Percentiles rank a stretch among this genome's conserved stretches.
These are phyloP conservation scores for Pristionchus arcanus DNA, from an alignment of 2,888 invertebrate genomes.

Conservation along the genomic window DNA sequence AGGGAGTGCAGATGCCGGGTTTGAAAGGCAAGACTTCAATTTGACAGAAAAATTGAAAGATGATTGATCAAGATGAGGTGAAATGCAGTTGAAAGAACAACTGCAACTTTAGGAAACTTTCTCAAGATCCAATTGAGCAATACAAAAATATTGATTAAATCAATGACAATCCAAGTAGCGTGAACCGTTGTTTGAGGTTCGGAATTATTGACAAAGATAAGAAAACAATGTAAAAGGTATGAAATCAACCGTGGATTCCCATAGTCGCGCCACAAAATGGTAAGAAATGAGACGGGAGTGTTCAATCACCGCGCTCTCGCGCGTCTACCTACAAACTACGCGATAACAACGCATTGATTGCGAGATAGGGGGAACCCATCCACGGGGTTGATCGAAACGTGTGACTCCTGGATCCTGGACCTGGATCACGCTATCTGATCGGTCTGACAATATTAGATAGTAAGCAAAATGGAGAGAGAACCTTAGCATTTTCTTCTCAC, in stretches of 20 bases:
- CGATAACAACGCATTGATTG: conserved; percentile 25
- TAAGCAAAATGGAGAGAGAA: neutral
- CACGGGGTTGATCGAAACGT: neutral
- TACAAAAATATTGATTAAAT: no score
- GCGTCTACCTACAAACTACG: conserved; percentile 38
- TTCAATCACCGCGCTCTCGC: neutral
- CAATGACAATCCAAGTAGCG: no score
- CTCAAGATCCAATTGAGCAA: no score
- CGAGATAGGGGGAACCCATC: conserved; percentile 9
- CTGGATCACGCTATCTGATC: neutral
- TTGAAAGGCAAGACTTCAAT: no score
- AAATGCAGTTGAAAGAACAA: no score
- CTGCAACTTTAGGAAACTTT: no score
- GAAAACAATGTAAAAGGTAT: neutral
- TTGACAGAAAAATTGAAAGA: no score
- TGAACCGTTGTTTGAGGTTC: no score
- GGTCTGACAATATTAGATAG: neutral
- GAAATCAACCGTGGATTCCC: neutral
- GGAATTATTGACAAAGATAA: no score
- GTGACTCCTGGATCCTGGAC: no score
- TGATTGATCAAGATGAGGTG: no score
- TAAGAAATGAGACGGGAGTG: neutral
- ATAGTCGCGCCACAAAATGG: neutral
- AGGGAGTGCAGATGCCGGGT: no score
- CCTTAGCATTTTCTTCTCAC: neutral